Evolutionary conservation across 2,797 vertebrate genomes (phyloP).

Genomic region (Acanthurus leucopareius): DNA sequence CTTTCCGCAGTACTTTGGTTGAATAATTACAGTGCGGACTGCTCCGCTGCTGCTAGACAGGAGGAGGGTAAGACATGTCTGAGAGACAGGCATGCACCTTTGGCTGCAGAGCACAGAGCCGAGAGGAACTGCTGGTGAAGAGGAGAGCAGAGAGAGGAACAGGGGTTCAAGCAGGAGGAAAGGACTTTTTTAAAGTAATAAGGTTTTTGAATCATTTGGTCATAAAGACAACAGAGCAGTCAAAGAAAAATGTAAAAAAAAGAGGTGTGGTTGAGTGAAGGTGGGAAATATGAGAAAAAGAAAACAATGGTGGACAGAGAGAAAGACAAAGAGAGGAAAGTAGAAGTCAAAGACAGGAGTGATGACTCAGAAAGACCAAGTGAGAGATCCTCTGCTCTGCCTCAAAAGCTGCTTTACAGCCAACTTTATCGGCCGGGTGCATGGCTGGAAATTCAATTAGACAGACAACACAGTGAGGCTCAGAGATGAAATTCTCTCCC

Average conservation of each 20-base stretch:
- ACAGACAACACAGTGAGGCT: constrained; percentile 14
- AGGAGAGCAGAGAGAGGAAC: not conserved
- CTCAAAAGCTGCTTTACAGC: constrained; percentile 54
- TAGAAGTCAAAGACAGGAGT: constrained; percentile 26
- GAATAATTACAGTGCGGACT: constrained; percentile 60
- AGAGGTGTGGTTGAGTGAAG: not conserved
- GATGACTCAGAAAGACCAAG: constrained; percentile 37
- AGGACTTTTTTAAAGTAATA: not conserved
- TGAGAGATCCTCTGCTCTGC: constrained; percentile 44
- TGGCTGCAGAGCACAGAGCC: constrained; percentile 31
- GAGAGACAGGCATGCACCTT: constrained; percentile 50
- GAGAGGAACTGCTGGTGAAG: constrained; percentile 33
- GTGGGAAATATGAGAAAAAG: not conserved
- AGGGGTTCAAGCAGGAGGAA: not conserved
- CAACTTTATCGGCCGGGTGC: constrained; percentile 38
- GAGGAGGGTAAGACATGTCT: constrained; percentile 34
- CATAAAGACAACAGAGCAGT: not conserved
- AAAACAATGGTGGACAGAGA: constrained; percentile 11
- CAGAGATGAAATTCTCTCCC: constrained; percentile 19
- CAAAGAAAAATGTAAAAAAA: not conserved
- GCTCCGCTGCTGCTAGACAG: constrained; percentile 34
- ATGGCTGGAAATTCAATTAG: constrained; percentile 70
- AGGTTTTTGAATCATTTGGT: constrained; percentile 1
- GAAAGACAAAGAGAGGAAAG: constrained; percentile 1
- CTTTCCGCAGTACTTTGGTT: constrained; percentile 56